phyloP scores from a whole-genome alignment of 2,888 invertebrate species.

The Hypolimnas misippus region DNA sequence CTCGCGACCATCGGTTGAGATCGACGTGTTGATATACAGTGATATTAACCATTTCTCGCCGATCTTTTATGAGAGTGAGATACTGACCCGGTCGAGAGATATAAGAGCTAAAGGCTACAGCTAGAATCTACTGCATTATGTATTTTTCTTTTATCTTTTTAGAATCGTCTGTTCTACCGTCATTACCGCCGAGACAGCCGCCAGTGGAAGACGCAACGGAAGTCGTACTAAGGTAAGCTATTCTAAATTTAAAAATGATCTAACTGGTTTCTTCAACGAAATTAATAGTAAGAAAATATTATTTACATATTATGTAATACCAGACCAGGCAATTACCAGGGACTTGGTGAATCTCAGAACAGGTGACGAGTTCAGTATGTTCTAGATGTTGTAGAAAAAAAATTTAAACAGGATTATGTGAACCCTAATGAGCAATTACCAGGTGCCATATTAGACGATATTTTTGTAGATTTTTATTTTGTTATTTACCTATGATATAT shows the following conservation, averaged over 20 bases:
- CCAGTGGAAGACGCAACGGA: slow-evolving; percentile 60
- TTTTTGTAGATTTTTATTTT: neutral
- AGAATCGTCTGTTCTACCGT: slow-evolving; percentile 75
- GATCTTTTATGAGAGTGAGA: no score
- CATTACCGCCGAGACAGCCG: slow-evolving; percentile 68
- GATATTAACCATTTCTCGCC: no score
- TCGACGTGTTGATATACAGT: no score
- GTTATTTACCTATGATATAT: no score
- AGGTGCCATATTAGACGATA: neutral
- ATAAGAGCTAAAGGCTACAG: no score
- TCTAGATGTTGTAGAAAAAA: no score
- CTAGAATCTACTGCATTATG: neutral
- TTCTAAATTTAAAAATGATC: neutral
- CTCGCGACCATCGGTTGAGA: no score
- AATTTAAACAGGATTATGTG: no score
- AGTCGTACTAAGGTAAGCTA: slow-evolving; percentile 62
- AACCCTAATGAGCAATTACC: no score
- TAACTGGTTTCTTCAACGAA: neutral
- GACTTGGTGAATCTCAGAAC: neutral
- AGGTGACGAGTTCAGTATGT: neutral
- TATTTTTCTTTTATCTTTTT: neutral
- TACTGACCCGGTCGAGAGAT: no score
- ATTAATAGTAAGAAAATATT: neutral
- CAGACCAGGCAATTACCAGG: neutral
- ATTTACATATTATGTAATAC: neutral